Conservation (phyloP, 2,113 vertebrate species). For the Caranx ignobilis region DNA sequence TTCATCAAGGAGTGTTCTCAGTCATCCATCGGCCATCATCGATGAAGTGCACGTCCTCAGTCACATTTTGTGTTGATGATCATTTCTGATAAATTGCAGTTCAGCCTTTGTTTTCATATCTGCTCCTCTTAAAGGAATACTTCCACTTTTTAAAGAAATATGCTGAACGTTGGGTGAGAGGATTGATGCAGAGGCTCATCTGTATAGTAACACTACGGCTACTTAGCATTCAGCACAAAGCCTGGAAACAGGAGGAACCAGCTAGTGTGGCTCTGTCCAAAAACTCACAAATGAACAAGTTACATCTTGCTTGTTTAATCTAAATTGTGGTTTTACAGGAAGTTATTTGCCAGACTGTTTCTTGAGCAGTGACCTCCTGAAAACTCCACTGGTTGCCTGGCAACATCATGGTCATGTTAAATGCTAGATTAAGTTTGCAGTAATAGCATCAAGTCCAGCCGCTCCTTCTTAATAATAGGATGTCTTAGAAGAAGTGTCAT, state of each 20-base stretch:
- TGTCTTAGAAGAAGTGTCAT: not conserved
- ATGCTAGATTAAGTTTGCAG: not conserved
- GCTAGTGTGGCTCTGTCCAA: not conserved
- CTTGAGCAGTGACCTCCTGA: not conserved
- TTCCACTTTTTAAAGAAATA: not conserved
- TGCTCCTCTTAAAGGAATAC: not conserved
- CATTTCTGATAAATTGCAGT: not conserved
- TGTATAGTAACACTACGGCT: not conserved
- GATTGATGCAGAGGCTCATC: too few relatives aligned
- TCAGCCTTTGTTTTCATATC: not conserved
- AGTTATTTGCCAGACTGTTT: not conserved
- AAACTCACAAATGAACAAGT: not conserved
- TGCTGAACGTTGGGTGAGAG: too few relatives aligned
- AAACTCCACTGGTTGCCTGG: not conserved
- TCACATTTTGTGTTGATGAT: constrained; percentile 18
- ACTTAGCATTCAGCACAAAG: not conserved
- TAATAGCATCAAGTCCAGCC: not conserved
- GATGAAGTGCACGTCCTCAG: not conserved
- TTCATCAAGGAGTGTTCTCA: constrained; percentile 8
- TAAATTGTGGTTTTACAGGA: not conserved
- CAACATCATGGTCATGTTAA: not conserved
- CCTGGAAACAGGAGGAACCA: not conserved
- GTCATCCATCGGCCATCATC: not conserved
- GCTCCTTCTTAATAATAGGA: constrained; percentile 2
- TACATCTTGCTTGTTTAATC: not conserved